phyloP scores from a whole-genome alignment of 2,113 vertebrate species.

The Aegotheles bennettii region DNA sequence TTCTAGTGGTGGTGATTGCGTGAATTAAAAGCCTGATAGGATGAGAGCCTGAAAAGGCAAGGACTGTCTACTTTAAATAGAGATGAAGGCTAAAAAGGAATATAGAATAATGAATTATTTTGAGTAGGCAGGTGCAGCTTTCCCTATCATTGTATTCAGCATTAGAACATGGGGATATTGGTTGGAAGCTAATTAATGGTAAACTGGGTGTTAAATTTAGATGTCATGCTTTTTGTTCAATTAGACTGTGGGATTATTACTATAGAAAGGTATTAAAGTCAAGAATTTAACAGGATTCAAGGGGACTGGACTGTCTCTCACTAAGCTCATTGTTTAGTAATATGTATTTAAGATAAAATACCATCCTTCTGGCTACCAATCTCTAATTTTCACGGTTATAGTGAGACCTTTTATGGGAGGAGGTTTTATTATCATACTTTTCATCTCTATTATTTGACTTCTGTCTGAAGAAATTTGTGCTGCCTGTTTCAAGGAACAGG shows the following conservation, averaged over 20 bases:
- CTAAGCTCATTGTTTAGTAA: not conserved
- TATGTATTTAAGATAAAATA: not conserved
- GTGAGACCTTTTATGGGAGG: not conserved
- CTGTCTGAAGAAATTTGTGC: not conserved
- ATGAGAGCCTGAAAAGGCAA: not conserved
- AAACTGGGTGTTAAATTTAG: not conserved
- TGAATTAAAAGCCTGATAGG: not conserved
- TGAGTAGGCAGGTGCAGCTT: not conserved
- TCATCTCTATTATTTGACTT: not conserved
- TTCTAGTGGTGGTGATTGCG: not conserved
- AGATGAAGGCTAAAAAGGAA: not conserved
- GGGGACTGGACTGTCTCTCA: not conserved
- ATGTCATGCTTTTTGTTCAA: not conserved
- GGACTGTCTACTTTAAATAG: not conserved
- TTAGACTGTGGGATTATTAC: not conserved
- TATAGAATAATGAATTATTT: not conserved
- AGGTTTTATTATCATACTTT: not conserved
- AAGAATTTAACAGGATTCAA: not conserved
- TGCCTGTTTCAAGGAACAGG: not conserved
- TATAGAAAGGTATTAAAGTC: not conserved
- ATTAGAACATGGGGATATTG: not conserved
- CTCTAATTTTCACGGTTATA: not conserved
- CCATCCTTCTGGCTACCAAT: not conserved
- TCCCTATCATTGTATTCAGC: not conserved
- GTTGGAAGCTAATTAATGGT: not conserved